Conservation (phyloP, 2,797 vertebrate species). For the Odontamblyopus lacepedii region DNA sequence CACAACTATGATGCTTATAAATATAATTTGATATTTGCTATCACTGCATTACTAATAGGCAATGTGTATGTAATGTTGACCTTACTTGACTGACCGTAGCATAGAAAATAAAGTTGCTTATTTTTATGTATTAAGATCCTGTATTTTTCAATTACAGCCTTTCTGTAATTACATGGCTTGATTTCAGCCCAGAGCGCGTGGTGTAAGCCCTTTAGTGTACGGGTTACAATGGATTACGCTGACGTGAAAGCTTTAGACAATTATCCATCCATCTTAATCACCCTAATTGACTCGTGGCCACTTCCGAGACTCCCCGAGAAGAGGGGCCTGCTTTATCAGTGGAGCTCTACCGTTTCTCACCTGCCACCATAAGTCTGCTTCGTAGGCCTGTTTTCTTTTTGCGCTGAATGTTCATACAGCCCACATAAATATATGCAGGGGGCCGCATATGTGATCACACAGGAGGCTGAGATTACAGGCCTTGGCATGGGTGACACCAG, state of each 20-base stretch:
- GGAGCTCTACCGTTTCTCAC: slow-evolving; percentile 35
- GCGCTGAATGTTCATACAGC: slow-evolving; percentile 25
- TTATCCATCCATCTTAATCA: slow-evolving; percentile 59
- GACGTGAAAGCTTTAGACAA: slow-evolving; percentile 53
- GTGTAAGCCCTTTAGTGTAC: slow-evolving; percentile 38
- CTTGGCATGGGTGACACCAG: slow-evolving; percentile 26
- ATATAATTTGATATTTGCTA: no score
- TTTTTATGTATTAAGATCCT: neutral
- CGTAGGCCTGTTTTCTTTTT: slow-evolving; percentile 20
- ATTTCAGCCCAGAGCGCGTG: slow-evolving; percentile 33
- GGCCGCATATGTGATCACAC: slow-evolving; percentile 22
- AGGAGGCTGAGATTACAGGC: slow-evolving; percentile 37
- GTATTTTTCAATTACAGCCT: slow-evolving; percentile 3
- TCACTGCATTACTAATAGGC: no score
- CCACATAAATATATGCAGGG: slow-evolving; percentile 26
- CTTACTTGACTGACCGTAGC: no score
- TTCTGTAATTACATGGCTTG: slow-evolving; percentile 17
- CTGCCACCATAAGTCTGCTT: slow-evolving; percentile 21
- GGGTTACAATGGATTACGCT: slow-evolving; percentile 51
- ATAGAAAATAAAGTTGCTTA: no score
- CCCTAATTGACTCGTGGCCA: slow-evolving; percentile 49
- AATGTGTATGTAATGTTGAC: no score
- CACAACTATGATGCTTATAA: no score
- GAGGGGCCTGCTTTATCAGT: slow-evolving; percentile 17
- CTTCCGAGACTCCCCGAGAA: slow-evolving; percentile 38